A percentile compares a stretch with the other conserved stretches of the same genome.
phyloP scores from a whole-genome alignment of 2,113 vertebrate genomes.

The Craseonycteris thonglongyai region DNA sequence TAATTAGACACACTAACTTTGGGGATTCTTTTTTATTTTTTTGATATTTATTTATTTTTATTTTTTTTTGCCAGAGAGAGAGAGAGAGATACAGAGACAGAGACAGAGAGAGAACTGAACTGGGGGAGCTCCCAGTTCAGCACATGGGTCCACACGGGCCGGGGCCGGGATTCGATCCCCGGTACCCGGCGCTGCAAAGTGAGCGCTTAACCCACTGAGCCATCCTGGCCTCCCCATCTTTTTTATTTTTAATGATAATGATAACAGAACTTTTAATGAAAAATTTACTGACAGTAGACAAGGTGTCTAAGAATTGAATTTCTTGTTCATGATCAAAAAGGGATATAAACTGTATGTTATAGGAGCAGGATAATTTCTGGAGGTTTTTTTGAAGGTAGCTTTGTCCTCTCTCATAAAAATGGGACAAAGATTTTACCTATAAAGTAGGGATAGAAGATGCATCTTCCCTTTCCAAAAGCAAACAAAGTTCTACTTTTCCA shows the following conservation, averaged over 20 bases:
- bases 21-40: not conserved
- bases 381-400: not conserved
- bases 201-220: too few relatives aligned
- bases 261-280: not conserved
- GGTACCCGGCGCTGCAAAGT: too few relatives aligned
- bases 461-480: not conserved
- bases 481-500: not conserved
- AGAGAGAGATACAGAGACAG: too few relatives aligned
- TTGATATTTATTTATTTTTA: too few relatives aligned
- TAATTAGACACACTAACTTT: not conserved
- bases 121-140: too few relatives aligned
- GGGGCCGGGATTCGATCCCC: too few relatives aligned
- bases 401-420: not conserved
- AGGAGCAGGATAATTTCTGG: not conserved
- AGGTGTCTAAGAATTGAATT: not conserved
- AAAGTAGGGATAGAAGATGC: not conserved
- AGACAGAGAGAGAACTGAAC: too few relatives aligned
- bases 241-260: not conserved
- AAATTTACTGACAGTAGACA: not conserved
- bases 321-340: not conserved
- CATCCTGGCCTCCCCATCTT: too few relatives aligned
- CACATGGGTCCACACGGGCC: too few relatives aligned
- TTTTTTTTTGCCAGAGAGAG: too few relatives aligned
- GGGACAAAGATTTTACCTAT: not conserved
- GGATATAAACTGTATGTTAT: not conserved